Conservation (phyloP, 2,797 vertebrate genomes). For the Chloroceryle amazona region DNA sequence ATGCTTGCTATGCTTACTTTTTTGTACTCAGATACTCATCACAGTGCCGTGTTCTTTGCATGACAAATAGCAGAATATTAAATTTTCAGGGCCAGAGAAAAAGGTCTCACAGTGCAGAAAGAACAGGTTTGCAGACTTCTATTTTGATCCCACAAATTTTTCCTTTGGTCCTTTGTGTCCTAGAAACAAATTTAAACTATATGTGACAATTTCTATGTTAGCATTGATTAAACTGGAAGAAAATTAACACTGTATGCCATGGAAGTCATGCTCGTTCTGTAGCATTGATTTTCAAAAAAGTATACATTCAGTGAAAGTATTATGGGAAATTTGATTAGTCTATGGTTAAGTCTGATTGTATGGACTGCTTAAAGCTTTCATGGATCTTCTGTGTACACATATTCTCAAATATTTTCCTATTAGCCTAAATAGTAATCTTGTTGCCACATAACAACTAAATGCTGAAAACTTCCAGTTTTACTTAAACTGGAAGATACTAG, state of each 20-base stretch:
- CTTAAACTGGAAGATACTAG: background rate
- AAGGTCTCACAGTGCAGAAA: background rate
- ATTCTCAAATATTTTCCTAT: background rate
- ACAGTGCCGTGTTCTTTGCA: slow-evolving; percentile 37
- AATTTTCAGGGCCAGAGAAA: slow-evolving; percentile 13
- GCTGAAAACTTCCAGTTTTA: background rate
- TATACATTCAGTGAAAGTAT: background rate
- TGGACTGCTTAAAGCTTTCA: slow-evolving; percentile 7
- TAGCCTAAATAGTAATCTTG: background rate
- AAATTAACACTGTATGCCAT: background rate
- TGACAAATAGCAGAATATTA: slow-evolving; percentile 44
- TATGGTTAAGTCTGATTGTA: background rate
- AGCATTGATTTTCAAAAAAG: background rate
- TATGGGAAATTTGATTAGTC: background rate
- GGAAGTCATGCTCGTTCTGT: background rate
- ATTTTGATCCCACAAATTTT: background rate
- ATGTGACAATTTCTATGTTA: background rate
- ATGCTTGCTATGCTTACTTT: slow-evolving; percentile 49
- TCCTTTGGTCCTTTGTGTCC: background rate
- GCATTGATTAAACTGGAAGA: background rate
- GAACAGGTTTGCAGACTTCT: background rate
- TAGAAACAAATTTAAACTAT: background rate
- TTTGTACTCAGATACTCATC: slow-evolving; percentile 30
- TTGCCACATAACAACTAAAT: background rate
- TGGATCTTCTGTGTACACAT: background rate